Percentiles rank a stretch among this genome's conserved stretches.
These are phyloP conservation scores for Dryobotodes eremita DNA, from an alignment of 2,888 invertebrate species.

Conservation along the genomic window DNA sequence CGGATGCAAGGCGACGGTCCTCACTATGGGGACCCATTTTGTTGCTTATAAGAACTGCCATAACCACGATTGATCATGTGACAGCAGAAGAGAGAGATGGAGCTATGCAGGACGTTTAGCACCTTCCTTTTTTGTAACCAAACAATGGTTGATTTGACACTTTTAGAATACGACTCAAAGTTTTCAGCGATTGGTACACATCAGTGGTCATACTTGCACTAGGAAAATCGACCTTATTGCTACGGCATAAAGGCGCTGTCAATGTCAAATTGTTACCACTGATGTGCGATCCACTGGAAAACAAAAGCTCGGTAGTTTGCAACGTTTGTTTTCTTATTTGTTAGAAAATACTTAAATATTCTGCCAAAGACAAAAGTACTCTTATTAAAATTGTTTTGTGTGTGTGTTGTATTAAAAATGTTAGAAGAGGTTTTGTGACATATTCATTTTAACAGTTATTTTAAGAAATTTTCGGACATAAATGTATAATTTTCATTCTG, in stretches of 20 bases:
- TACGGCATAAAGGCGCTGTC: background rate
- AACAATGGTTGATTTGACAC: background rate
- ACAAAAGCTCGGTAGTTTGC: background rate
- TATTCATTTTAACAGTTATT: background rate
- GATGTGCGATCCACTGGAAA: background rate
- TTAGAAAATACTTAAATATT: background rate
- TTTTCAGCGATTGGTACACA: background rate
- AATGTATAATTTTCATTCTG: background rate
- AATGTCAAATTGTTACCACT: background rate
- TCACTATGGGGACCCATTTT: conserved; percentile 26
- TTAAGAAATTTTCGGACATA: background rate
- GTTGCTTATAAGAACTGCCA: conserved; percentile 16
- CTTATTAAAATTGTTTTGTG: background rate
- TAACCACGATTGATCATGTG: conserved; percentile 24
- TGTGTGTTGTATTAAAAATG: background rate
- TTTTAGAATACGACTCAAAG: background rate
- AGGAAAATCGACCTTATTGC: background rate
- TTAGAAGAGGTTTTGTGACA: background rate
- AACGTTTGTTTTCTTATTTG: background rate
- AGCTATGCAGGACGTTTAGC: background rate
- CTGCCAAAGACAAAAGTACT: background rate
- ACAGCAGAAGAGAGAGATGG: background rate
- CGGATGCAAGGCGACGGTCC: conserved; percentile 33
- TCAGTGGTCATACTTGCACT: background rate
- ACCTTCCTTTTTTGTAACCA: background rate